These are phyloP conservation scores for Eidolon dupreanum DNA, from an alignment of 2,797 vertebrate species.

Conservation along the genomic window DNA sequence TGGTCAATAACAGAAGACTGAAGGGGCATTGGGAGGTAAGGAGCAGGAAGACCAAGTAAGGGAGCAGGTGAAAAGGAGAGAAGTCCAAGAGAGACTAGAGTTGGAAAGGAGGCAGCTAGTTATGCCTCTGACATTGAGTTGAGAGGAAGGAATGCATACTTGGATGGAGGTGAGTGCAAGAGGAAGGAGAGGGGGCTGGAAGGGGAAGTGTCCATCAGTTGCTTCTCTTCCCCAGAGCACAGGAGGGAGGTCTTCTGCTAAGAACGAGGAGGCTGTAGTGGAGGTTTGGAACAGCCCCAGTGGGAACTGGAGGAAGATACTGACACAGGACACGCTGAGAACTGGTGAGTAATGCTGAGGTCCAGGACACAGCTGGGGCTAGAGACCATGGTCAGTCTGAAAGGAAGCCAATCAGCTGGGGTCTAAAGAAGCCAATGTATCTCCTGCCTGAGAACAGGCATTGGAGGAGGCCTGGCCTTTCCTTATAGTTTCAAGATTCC, in stretches of 20 bases:
- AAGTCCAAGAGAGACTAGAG: neutral
- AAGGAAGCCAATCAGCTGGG: neutral
- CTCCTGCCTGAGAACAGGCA: neutral
- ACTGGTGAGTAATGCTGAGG: neutral
- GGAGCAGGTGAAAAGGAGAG: neutral
- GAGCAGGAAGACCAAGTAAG: neutral
- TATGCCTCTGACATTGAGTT: neutral
- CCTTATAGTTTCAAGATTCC: neutral
- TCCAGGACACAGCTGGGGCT: neutral
- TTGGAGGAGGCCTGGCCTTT: neutral
- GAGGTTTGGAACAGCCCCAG: neutral
- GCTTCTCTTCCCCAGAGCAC: neutral
- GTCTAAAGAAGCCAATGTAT: neutral
- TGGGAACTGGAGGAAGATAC: neutral
- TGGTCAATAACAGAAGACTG: neutral
- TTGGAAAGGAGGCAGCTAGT: neutral
- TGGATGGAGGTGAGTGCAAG: accelerated
- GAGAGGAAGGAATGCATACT: neutral
- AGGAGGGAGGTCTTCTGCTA: neutral
- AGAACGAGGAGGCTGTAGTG: neutral
- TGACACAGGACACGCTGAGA: neutral
- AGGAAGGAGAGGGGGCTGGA: neutral
- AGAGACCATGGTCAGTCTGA: neutral
- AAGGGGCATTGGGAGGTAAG: neutral
- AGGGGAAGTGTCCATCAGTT: accelerated